Evolutionary conservation across 2,113 vertebrate genomes (phyloP).

Genomic region (Paraplagusia blochii): DNA sequence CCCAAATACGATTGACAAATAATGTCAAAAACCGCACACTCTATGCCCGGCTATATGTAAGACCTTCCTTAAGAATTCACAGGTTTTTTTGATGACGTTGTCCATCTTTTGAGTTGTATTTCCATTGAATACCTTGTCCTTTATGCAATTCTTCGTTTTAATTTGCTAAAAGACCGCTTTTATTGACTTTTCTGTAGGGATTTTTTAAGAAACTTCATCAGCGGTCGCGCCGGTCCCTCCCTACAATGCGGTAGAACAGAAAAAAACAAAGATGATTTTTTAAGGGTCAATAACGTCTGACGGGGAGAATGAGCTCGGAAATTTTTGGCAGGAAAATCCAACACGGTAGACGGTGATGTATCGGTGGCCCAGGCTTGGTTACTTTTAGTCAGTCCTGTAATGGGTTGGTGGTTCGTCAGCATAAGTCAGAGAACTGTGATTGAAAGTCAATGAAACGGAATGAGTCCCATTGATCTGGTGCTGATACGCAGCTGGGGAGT

Average conservation of each 20-base stretch:
- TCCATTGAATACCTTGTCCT: no score
- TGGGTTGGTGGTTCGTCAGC: slow-evolving; percentile 36
- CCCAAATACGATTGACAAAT: no score
- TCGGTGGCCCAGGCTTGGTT: slow-evolving; percentile 33
- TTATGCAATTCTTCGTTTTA: no score
- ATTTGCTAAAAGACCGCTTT: neutral
- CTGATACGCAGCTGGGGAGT: slow-evolving; percentile 33
- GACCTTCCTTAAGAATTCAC: no score
- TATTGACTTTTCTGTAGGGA: neutral
- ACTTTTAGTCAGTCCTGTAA: slow-evolving; percentile 42
- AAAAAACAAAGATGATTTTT: slow-evolving; percentile 7
- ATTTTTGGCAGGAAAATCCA: slow-evolving; percentile 24
- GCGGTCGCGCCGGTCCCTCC: neutral
- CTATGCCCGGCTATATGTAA: no score
- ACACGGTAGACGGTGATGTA: slow-evolving; percentile 34
- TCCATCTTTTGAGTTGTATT: no score
- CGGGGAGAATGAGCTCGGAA: slow-evolving; percentile 15
- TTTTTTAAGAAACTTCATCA: slow-evolving; percentile 1
- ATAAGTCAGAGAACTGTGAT: slow-evolving; percentile 50
- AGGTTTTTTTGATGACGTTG: no score
- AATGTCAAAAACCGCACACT: no score
- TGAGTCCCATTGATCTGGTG: slow-evolving; percentile 59
- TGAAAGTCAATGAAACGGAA: slow-evolving; percentile 65
- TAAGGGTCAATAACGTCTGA: slow-evolving; percentile 27
- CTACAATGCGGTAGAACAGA: neutral